Base-by-base conservation (phyloP, 2,113 vertebrate species). In the Syrrhaptes paradoxus region DNA sequence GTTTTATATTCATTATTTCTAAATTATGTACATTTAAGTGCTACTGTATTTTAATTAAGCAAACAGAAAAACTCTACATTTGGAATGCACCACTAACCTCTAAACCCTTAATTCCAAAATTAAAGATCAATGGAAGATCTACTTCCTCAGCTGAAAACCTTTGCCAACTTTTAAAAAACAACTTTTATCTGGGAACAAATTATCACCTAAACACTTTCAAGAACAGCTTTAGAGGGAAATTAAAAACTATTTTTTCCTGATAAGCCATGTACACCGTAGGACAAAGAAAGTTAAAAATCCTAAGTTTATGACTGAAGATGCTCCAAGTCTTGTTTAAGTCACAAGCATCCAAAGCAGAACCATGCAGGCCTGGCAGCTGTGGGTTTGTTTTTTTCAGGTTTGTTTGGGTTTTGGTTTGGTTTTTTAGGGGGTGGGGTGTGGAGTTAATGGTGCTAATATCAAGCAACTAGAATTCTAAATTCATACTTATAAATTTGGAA, bases 401-500 rank as follows among this genome's bases (percentile, higher is more conserved):
- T 59, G 22, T 70, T 74, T 70, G 62, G 46, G 3, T 45, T 77
- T 25, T 17, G 5, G 3, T 17, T 51, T 59, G 19, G 0, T 18
- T 49, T 55, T 34, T 49, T 29, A 2, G 3, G 9, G 4, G 2
- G 11, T 43, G 17, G 32, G 7, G 2, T 2, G 29, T 10, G 19
- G 36, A 62, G 17, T 51, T 36, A 68, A 52, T 22, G 4, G 29
- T 54, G n/a, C 22, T 67, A 74, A 24, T 59, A 62, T 0, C 3
- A 3, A 78, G 34, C 19, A 81, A 75, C 9, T 52, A 89, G 34
- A 58, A 15, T 29, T 57, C 65, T 8, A 6, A 31, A 46, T 70
- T 92, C 96, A 77, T 99, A 99, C 99, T 98, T 99, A 67, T 98
- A 98, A 75, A 99, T 97, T 91, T 99, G 98, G 96, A 99, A 99